Conservation (phyloP, 2,888 invertebrate species). For the Metellina segmentata region DNA sequence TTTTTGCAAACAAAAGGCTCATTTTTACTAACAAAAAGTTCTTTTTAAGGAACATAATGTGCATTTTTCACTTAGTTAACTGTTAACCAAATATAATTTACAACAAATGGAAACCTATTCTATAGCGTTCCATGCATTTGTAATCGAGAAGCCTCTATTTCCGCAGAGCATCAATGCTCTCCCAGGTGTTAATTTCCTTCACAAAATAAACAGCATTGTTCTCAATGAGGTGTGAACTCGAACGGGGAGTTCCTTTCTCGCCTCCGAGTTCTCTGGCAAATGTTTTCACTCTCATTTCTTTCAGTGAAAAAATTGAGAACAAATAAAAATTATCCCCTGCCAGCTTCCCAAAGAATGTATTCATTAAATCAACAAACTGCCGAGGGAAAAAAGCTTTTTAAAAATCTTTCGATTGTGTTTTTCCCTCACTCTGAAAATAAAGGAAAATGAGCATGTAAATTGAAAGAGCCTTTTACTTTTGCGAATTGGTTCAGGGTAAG, state of each 20-base stretch:
- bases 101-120: too few relatives aligned
- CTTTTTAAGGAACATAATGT: too few relatives aligned
- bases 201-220: slow-evolving; percentile 8
- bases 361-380: slow-evolving; percentile 60
- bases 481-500: neutral
- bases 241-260: neutral
- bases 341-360: slow-evolving; percentile 39
- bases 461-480: neutral
- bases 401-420: slow-evolving; percentile 11
- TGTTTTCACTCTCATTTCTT: slow-evolving; percentile 21
- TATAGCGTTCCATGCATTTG: too few relatives aligned
- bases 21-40: too few relatives aligned
- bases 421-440: neutral
- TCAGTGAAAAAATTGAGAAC: slow-evolving; percentile 20
- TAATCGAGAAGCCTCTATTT: too few relatives aligned
- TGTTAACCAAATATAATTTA: too few relatives aligned
- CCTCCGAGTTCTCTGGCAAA: slow-evolving; percentile 17
- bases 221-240: slow-evolving; percentile 40
- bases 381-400: slow-evolving; percentile 2
- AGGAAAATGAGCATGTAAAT: slow-evolving; percentile 26
- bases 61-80: too few relatives aligned
- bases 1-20: too few relatives aligned
- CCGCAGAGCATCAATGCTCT: neutral
- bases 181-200: neutral
- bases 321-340: slow-evolving; percentile 43